Conservation (phyloP, 2,888 invertebrate genomes). For the Leptinotarsa haldemani region DNA sequence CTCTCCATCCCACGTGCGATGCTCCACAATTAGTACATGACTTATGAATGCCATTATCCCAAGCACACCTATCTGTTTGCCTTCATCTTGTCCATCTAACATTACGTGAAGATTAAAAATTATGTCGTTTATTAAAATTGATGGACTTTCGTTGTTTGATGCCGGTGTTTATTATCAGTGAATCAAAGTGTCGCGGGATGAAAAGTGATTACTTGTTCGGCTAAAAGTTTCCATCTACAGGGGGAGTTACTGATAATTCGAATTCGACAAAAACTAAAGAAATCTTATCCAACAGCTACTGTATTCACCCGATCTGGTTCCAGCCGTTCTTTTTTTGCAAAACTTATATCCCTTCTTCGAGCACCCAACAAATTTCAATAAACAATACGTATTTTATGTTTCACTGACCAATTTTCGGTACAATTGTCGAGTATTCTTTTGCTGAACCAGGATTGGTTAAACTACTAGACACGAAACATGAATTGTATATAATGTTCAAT, state of each 20-base stretch:
- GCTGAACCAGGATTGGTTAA: no score
- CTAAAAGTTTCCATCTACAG: neutral
- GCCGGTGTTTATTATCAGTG: constrained; percentile 27
- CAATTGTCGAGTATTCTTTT: no score
- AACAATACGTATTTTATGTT: no score
- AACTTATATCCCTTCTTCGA: no score
- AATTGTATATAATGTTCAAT: no score
- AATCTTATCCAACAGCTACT: no score
- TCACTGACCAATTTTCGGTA: no score
- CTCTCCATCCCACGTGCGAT: constrained; percentile 24
- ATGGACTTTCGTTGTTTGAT: constrained; percentile 38
- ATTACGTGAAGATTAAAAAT: constrained; percentile 49
- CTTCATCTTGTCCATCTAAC: constrained; percentile 49
- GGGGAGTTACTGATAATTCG: neutral
- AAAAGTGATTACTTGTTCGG: constrained; percentile 5
- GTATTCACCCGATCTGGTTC: no score
- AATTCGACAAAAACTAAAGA: no score
- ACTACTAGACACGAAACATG: no score
- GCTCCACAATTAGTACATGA: constrained; percentile 50
- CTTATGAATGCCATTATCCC: constrained; percentile 51
- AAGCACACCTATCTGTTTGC: constrained; percentile 50
- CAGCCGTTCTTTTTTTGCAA: no score
- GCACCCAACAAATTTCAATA: no score
- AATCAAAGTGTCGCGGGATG: constrained; percentile 19
- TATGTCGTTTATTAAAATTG: constrained; percentile 46